Conservation (phyloP, 2,797 vertebrate genomes). For the Coreius guichenoti region DNA sequence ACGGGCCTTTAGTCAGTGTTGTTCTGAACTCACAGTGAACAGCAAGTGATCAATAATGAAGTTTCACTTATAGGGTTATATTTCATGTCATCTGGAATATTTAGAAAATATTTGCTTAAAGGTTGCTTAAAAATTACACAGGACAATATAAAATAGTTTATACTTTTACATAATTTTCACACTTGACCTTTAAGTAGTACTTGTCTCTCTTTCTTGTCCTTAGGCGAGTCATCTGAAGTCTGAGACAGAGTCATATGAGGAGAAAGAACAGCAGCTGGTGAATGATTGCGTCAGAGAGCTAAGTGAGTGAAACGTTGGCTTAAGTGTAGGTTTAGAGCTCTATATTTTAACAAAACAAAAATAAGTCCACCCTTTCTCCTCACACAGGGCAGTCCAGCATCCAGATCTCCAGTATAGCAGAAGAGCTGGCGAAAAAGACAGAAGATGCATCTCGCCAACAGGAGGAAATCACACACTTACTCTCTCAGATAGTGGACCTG, state of each 20-base stretch:
- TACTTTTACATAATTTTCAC: neutral
- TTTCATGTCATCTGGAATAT: neutral
- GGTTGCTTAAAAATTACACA: neutral
- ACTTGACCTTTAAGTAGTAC: neutral
- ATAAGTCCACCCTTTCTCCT: neutral
- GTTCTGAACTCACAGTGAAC: neutral
- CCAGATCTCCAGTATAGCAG: constrained; percentile 91
- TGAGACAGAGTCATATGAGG: constrained; percentile 94
- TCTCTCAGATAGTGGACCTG: constrained; percentile 95
- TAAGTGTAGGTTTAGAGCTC: neutral
- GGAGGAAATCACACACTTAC: constrained; percentile 96
- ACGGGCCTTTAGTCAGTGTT: neutral
- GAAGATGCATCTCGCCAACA: constrained; percentile 98
- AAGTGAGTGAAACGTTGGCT: constrained; percentile 74
- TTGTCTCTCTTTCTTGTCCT: neutral
- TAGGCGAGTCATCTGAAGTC: constrained; percentile 94
- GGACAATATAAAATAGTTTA: neutral
- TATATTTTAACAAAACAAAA: neutral
- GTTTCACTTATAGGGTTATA: neutral
- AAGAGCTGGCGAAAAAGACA: constrained; percentile 94
- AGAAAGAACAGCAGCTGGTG: constrained; percentile 97
- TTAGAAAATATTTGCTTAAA: neutral
- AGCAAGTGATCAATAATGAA: neutral
- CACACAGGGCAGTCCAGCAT: constrained; percentile 89
- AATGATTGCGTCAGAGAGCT: constrained; percentile 99